A percentile compares a stretch with the other conserved stretches of the same genome.
These are phyloP conservation scores for Puntigrus tetrazona DNA, from an alignment of 2,113 vertebrate species.

Conservation along the genomic window DNA sequence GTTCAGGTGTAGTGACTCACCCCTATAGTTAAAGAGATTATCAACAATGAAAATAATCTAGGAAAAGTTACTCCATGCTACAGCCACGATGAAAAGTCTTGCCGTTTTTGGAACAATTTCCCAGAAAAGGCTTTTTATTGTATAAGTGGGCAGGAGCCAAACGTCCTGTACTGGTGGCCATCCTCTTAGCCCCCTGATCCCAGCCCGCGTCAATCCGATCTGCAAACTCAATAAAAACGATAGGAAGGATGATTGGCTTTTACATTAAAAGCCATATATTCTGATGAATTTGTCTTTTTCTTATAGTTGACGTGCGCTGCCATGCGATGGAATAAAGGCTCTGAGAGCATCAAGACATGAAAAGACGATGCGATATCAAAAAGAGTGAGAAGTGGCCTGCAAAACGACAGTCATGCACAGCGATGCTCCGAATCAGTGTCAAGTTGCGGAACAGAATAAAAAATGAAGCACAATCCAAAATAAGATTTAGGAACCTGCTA, in stretches of 20 bases:
- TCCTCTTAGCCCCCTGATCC: slow-evolving; percentile 79
- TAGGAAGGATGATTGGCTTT: slow-evolving; percentile 74
- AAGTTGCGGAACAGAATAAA: neutral
- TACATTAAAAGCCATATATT: slow-evolving; percentile 87
- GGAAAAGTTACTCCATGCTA: slow-evolving; percentile 74
- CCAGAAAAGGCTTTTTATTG: slow-evolving; percentile 83
- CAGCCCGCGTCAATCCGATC: slow-evolving; percentile 68
- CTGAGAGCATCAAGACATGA: slow-evolving; percentile 53
- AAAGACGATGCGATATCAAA: slow-evolving; percentile 54
- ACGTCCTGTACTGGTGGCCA: slow-evolving; percentile 63
- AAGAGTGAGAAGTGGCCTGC: slow-evolving; percentile 19
- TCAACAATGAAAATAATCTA: slow-evolving; percentile 77
- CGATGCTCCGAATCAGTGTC: slow-evolving; percentile 9
- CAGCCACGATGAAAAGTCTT: slow-evolving; percentile 69
- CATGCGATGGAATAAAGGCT: slow-evolving; percentile 59
- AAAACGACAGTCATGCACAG: neutral
- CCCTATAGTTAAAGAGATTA: slow-evolving; percentile 83
- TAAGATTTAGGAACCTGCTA: slow-evolving; percentile 15
- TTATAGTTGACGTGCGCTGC: slow-evolving; percentile 58
- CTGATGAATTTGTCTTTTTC: slow-evolving; percentile 83
- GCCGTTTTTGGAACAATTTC: slow-evolving; percentile 74
- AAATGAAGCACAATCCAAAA: slow-evolving; percentile 1
- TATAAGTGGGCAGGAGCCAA: slow-evolving; percentile 69
- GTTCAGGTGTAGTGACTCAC: slow-evolving; percentile 71
- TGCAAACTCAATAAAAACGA: slow-evolving; percentile 87